phyloP scores from a whole-genome alignment of 2,113 vertebrate genomes.

The Mastomys natalensis region DNA sequence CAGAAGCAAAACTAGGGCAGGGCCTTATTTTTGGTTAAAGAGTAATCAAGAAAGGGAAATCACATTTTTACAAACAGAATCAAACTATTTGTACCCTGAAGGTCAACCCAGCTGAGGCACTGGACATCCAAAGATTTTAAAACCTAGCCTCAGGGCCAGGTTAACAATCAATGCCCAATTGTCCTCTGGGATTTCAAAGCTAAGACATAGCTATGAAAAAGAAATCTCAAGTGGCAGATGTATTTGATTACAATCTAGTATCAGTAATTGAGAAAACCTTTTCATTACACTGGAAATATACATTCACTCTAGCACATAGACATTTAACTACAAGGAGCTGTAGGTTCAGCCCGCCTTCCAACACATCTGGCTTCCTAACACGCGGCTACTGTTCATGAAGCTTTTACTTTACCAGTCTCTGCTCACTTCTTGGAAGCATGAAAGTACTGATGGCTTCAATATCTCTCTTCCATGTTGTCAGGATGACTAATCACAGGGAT shows the following conservation, averaged over 20 bases:
- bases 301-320: background rate
- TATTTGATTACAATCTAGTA: constrained; percentile 56
- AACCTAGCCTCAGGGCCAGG: background rate
- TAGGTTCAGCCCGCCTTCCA: background rate
- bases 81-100: background rate
- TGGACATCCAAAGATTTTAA: background rate
- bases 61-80: background rate
- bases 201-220: background rate
- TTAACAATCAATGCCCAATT: constrained; percentile 52
- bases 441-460: background rate
- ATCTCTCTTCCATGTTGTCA: background rate
- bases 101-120: background rate
- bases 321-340: background rate
- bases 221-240: constrained; percentile 47
- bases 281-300: background rate
- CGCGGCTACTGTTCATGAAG: background rate
- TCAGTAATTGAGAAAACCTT: background rate
- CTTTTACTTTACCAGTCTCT: background rate
- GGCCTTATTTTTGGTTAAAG: background rate
- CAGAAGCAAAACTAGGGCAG: too few relatives aligned
- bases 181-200: constrained; percentile 30
- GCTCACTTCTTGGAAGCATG: background rate
- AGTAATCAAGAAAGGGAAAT: constrained; percentile 19
- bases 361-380: background rate
- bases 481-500: background rate